These are phyloP conservation scores for Nymphicus hollandicus DNA, from an alignment of 2,113 vertebrate species.

Conservation along the genomic window DNA sequence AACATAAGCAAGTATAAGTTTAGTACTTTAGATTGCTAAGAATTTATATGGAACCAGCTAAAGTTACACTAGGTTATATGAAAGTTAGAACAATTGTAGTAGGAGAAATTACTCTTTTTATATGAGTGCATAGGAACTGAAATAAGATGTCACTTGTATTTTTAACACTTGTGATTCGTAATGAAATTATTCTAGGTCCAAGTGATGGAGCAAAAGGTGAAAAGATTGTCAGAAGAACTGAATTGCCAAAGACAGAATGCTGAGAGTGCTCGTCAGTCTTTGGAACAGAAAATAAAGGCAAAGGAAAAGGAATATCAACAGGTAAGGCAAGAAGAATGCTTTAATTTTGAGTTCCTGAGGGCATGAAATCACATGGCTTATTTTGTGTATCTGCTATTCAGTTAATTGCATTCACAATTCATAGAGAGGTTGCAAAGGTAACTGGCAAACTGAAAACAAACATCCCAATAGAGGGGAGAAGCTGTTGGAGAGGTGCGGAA, in stretches of 20 bases:
- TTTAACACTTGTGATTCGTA: not conserved
- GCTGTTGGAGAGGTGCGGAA: not conserved
- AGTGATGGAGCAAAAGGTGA: constrained; percentile 84
- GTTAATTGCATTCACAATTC: not conserved
- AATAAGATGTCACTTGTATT: not conserved
- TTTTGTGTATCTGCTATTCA: not conserved
- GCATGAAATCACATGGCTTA: not conserved
- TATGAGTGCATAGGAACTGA: not conserved
- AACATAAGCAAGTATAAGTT: not conserved
- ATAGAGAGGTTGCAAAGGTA: not conserved
- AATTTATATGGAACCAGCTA: not conserved
- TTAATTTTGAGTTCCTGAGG: not conserved
- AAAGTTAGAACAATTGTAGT: not conserved
- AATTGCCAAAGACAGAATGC: constrained; percentile 90
- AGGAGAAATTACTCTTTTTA: not conserved
- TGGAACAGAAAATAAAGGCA: constrained; percentile 89
- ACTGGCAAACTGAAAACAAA: not conserved
- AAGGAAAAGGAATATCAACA: constrained; percentile 87
- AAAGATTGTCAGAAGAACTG: constrained; percentile 86
- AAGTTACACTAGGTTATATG: not conserved
- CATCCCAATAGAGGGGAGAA: not conserved
- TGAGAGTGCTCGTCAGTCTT: constrained; percentile 76
- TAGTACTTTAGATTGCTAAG: not conserved
- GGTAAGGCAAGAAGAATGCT: constrained; percentile 62
- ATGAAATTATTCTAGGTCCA: constrained; percentile 71